Base-by-base conservation (phyloP, 2,888 invertebrate genomes). In the Itoplectis maculator region DNA sequence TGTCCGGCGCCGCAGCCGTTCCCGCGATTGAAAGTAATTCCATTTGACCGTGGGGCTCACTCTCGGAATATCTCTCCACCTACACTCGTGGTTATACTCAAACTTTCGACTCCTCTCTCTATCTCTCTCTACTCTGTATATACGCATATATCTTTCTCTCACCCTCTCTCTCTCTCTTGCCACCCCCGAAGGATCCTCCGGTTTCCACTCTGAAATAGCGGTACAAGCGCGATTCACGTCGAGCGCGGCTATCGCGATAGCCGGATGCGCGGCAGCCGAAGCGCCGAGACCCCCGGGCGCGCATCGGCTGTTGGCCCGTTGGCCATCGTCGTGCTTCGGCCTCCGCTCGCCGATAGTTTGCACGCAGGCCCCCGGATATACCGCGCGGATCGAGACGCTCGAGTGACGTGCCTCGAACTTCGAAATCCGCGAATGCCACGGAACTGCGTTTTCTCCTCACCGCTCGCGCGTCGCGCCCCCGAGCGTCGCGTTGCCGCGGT, bases 11-110 rank as follows among this genome's bases (percentile, higher is more conserved):
- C 29, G 29, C 29, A 29, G 37, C 35, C 42, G 13, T 6, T 63
- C 45, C 78, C 37, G 23, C 73, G 69, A 81, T 84, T 82, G 59
- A 79, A 84, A 84, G 75, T 79, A 82, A 79, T 84, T 82, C 56
- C 75, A 76, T 75, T 79, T 75, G 82, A 79, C 82, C 82, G 74
- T 79, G 72, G 82, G 82, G 79, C 82, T 72, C 54, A 70, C 82
- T 72, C 54, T 65, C 29, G 45, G 69, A 79, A 76, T 23, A 54
- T 61, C 63, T 70, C 76, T 70, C 76, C 65, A 56, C 47, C 54
- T n/a, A 63, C 65, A 37, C 49, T 40, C 40, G 37, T 59, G 37
- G 23, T 69, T 23, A 61, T 80, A 37, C 61, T 45, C 51, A 74
- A 80, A 80, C 79, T 74, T 80, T 45, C 45, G 66, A 79, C 66